A percentile compares a stretch with the other conserved stretches of the same genome.
These are phyloP conservation scores for Charina bottae DNA, from an alignment of 2,113 vertebrate species.

Conservation along the genomic window DNA sequence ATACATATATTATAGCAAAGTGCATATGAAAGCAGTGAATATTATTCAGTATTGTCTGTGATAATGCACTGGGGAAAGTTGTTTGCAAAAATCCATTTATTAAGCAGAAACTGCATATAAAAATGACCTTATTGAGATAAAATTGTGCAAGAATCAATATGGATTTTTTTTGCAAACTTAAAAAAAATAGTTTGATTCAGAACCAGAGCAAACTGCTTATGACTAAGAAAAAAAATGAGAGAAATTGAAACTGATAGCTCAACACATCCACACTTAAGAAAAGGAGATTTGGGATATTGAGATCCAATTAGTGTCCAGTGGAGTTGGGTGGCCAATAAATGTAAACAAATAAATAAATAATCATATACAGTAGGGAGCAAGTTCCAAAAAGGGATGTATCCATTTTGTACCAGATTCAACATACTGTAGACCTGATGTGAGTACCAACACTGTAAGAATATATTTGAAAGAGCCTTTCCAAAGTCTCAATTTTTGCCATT, in stretches of 20 bases:
- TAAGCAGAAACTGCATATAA: too few species aligned
- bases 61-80: too few species aligned
- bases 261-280: not conserved
- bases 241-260: not conserved
- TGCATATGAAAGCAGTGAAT: too few species aligned
- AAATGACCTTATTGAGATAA: not conserved
- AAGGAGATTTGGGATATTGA: not conserved
- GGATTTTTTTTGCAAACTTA: not conserved
- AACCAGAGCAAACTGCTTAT: not conserved
- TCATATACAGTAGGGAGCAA: not conserved
- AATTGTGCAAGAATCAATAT: not conserved
- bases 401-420: not conserved
- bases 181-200: not conserved
- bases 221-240: not conserved
- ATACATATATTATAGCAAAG: too few species aligned
- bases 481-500: not conserved
- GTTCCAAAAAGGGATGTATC: not conserved
- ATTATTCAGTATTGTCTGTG: too few species aligned
- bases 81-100: too few species aligned
- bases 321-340: not conserved
- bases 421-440: not conserved
- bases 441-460: not conserved
- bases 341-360: not conserved
- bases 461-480: not conserved
- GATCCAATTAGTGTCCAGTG: not conserved